Conservation (phyloP, 2,113 vertebrate species). For the Neolamprologus kungweensis region DNA sequence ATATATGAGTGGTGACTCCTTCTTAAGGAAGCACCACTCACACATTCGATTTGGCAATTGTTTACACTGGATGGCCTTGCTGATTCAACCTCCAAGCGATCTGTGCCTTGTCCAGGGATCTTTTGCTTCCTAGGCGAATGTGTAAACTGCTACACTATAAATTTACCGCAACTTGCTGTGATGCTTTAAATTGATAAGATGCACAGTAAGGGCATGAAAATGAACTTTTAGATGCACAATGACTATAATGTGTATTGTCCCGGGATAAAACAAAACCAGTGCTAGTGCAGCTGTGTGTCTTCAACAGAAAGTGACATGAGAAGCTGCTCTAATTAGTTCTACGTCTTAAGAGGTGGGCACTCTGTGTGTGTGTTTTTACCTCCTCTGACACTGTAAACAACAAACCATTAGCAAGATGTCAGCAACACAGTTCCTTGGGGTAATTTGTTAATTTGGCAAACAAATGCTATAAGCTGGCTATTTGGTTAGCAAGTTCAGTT, state of each 20-base stretch:
- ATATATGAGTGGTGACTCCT: neutral
- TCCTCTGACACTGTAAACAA: constrained; percentile 28
- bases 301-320: neutral
- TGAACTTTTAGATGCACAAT: neutral
- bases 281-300: neutral
- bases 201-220: neutral
- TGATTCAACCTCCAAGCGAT: neutral
- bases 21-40: neutral
- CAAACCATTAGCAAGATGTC: constrained; percentile 45
- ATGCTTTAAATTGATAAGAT: neutral
- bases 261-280: neutral
- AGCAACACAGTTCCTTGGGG: constrained; percentile 30
- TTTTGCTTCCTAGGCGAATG: neutral
- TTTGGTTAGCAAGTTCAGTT: constrained; percentile 36
- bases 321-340: constrained; percentile 14
- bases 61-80: neutral
- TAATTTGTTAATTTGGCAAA: constrained; percentile 36
- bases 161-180: neutral
- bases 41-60: neutral
- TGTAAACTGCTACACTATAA: neutral
- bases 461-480: constrained; percentile 31
- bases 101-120: neutral
- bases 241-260: neutral
- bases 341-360: neutral
- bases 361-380: neutral